Conservation (phyloP, 2,113 vertebrate species). For the Thermophis baileyi region DNA sequence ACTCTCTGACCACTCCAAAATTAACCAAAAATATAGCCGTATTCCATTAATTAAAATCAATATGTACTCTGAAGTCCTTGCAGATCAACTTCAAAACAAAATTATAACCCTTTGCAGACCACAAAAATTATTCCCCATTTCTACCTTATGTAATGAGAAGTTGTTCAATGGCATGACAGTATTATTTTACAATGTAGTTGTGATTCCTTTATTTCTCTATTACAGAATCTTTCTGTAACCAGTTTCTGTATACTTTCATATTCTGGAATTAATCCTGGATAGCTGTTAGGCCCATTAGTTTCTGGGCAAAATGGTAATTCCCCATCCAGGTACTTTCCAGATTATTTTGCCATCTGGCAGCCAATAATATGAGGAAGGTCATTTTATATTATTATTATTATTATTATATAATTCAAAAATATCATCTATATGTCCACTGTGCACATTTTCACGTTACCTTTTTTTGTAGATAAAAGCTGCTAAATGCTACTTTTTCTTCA, state of each 20-base stretch:
- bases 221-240: not conserved
- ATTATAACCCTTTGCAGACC: not conserved
- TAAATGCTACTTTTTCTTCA: conserved; percentile 51
- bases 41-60: not conserved
- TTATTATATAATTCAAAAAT: not conserved
- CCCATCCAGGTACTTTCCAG: not conserved
- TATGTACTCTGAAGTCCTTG: not conserved
- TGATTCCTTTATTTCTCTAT: not conserved
- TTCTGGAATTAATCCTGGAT: not conserved
- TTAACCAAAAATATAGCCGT: not conserved
- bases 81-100: not conserved
- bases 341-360: not conserved
- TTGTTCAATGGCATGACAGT: not conserved
- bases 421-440: not conserved
- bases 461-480: not conserved
- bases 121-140: not conserved
- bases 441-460: not conserved
- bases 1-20: not conserved
- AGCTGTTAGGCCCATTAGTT: not conserved
- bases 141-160: not conserved
- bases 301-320: not conserved
- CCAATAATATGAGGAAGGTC: not conserved
- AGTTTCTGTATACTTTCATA: not conserved
- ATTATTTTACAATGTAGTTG: not conserved
- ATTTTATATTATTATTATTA: not conserved